Percentiles rank a stretch among this genome's conserved stretches.
phyloP scores from a whole-genome alignment of 2,113 vertebrate species.

The Lutjanus erythropterus region DNA sequence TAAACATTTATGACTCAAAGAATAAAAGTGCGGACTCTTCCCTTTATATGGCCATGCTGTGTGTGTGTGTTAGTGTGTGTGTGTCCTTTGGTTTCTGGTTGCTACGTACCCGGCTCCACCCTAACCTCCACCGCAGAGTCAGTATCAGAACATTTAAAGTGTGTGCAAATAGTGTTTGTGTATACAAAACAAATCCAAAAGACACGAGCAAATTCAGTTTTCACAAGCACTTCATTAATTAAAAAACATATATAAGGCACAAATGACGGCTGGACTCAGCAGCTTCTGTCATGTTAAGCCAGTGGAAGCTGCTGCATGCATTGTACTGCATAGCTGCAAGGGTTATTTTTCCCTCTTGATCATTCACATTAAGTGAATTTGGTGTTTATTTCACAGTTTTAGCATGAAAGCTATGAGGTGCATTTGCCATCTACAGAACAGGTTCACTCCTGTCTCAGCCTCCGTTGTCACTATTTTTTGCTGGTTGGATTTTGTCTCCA shows the following conservation, averaged over 20 bases:
- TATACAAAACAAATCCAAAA: not conserved
- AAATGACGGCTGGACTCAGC: not conserved
- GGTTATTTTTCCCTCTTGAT: not conserved
- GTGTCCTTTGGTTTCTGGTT: conserved; percentile 26
- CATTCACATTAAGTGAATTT: not conserved
- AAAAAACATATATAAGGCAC: not conserved
- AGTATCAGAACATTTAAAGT: conserved; percentile 22
- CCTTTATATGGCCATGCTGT: not conserved
- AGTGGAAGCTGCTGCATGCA: not conserved
- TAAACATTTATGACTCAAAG: conserved; percentile 12
- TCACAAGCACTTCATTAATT: not conserved
- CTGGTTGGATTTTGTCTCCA: conserved; percentile 3
- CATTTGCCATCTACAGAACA: not conserved
- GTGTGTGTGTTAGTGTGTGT: not conserved
- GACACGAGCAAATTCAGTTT: not conserved
- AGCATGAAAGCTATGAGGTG: not conserved
- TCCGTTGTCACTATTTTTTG: not conserved
- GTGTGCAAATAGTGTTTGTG: conserved; percentile 29
- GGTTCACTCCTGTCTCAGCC: not conserved
- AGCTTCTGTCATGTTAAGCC: not conserved
- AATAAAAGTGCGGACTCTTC: conserved; percentile 5
- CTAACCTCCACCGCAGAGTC: conserved; percentile 13
- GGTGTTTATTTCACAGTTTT: not conserved
- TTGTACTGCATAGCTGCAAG: conserved; percentile 15
- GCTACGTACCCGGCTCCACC: conserved; percentile 40